phyloP scores from a whole-genome alignment of 1,140 invertebrate species.

The Drosophila guanche region DNA sequence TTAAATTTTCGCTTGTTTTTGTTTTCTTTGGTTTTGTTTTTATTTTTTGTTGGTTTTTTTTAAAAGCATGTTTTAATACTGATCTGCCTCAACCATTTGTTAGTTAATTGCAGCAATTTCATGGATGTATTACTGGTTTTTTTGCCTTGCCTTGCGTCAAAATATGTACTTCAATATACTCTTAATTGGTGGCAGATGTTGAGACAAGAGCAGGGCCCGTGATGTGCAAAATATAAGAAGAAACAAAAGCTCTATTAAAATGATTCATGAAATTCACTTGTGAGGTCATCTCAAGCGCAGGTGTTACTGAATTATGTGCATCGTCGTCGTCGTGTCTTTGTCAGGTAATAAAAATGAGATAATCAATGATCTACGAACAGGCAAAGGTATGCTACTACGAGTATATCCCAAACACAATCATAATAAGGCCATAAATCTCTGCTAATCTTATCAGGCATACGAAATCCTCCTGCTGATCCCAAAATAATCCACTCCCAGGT shows the following conservation, averaged over 20 bases:
- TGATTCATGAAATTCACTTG: conserved; percentile 20
- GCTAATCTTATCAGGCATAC: conserved; percentile 23
- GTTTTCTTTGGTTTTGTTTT: conserved; percentile 25
- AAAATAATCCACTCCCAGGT: conserved; percentile 12
- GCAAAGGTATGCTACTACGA: background rate
- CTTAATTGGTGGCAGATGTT: conserved; percentile 34
- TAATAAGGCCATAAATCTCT: conserved; percentile 14
- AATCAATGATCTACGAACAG: conserved; percentile 16
- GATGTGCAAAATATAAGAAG: conserved; percentile 26
- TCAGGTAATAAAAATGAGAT: conserved; percentile 19
- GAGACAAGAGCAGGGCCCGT: no score
- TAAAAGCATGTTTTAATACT: conserved; percentile 76
- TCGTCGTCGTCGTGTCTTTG: conserved; percentile 17
- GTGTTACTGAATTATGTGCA: conserved; percentile 6
- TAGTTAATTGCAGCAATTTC: conserved; percentile 72
- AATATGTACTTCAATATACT: conserved; percentile 1
- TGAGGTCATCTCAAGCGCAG: conserved; percentile 32
- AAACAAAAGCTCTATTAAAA: conserved; percentile 9
- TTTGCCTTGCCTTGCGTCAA: conserved; percentile 6
- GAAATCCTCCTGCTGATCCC: background rate
- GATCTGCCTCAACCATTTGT: conserved; percentile 77
- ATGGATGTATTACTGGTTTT: conserved; percentile 37
- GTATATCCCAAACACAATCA: background rate
- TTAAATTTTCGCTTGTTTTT: conserved; percentile 22
- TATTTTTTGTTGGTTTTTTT: conserved; percentile 25